A percentile compares a stretch with the other conserved stretches of the same genome.
Conservation (phyloP, 2,797 vertebrate species). For the Triplophysa bombifrons region DNA sequence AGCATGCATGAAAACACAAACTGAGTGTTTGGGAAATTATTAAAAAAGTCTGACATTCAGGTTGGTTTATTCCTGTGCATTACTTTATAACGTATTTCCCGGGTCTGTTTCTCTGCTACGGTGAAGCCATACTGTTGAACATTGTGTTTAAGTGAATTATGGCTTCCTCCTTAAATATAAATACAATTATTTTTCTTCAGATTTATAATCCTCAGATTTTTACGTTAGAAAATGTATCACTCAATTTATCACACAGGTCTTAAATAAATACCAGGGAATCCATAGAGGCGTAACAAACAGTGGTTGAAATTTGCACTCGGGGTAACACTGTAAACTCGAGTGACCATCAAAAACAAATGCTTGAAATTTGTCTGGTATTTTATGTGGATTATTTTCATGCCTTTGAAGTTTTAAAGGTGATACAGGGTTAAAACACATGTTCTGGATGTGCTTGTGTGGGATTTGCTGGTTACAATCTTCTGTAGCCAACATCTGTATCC, state of each 20-base stretch:
- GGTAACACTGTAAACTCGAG: not conserved
- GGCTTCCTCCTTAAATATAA: not conserved
- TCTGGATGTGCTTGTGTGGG: not conserved
- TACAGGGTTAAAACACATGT: not conserved
- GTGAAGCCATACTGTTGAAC: not conserved
- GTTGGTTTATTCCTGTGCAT: not conserved
- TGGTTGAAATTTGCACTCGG: not conserved
- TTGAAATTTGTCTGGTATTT: not conserved
- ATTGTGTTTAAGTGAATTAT: no score
- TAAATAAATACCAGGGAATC: not conserved
- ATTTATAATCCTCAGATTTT: not conserved
- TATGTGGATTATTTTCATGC: not conserved
- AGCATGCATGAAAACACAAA: not conserved
- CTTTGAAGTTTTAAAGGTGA: not conserved
- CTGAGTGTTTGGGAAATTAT: not conserved
- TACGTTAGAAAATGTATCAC: not conserved
- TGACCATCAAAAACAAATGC: not conserved
- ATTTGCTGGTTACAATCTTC: not conserved
- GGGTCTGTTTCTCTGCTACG: not conserved
- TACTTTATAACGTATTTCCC: not conserved
- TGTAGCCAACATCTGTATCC: not conserved
- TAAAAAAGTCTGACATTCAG: constrained; percentile 13
- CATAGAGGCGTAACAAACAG: constrained; percentile 12
- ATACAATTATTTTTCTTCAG: not conserved
- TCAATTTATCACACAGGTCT: not conserved